Evolutionary conservation across 2,113 vertebrate genomes (phyloP), one percentile per base, ranked within the genome.

Genomic region (Rutilus rutilus): DNA sequence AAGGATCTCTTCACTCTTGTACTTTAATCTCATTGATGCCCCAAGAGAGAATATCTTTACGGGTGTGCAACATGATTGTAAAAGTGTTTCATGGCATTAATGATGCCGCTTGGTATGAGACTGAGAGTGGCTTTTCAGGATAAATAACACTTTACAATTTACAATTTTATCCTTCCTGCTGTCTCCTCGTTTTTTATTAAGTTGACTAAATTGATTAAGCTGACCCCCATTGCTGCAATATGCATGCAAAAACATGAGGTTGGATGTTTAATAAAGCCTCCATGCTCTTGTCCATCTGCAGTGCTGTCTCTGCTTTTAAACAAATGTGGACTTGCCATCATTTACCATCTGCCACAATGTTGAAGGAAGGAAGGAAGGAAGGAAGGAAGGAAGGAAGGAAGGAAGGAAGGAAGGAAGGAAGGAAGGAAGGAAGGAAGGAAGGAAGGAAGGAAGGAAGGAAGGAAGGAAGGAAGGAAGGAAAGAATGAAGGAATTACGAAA

Each of bases 311-410:
- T 77, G 25, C 27, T 54, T 54, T 54, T 17, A 33, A 77, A 54
- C 50, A 54, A 77, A 77, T 52, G 50, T 54, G 15, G 50, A 77
- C 75, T 77, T 57, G 27, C 75, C 75, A 78, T 78, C 15, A 57
- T 36, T 78, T 78, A 78, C 50, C 75, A 78, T 57, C 75, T 78
- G 75, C 50, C 75, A 78, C 19, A 33, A 78, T 71, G 21, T 15
- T 5, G 19, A 19, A 17, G 21, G 5, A 47, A 52, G 57, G 11
- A 39, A 42, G 30, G 21, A 33, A 36, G 67, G 7, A 50, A 15
- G 3, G 2, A 50, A 50, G 52, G 17, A 54, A 19, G 1, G 19
- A 21, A 54, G 0, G 6, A 54, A 57, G 14, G 19, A 57, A 7
- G 6, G 52, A 50, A 17, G 2, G 2, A 52, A 5, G 14, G 3